A percentile compares a stretch with the other conserved stretches of the same genome.
Conservation (phyloP, 2,797 vertebrate species). For the Glossophaga mutica region DNA sequence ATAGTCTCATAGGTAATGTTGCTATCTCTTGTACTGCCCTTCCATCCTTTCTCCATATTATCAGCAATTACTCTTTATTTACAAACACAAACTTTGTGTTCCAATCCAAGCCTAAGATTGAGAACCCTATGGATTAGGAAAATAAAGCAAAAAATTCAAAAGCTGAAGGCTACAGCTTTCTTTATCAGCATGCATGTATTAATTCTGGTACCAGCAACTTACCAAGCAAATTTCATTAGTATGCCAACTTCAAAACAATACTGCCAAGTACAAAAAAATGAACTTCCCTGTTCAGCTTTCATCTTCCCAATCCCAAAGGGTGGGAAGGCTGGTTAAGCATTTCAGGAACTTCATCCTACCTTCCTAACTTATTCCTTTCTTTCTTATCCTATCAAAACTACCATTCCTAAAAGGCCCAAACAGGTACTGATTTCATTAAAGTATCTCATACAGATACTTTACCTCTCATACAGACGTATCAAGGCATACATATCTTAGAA, state of each 20-base stretch:
- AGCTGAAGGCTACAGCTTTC: background rate
- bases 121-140: background rate
- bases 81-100: background rate
- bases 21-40: background rate
- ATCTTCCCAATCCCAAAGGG: background rate
- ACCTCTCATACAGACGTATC: background rate
- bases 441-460: background rate
- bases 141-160: background rate
- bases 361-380: background rate
- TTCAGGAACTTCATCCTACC: background rate
- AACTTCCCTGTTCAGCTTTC: background rate
- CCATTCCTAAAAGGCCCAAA: background rate
- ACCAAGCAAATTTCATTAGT: background rate
- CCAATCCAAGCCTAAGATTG: background rate
- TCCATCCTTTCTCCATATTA: background rate
- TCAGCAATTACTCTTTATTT: background rate
- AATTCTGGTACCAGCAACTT: background rate
- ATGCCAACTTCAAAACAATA: background rate
- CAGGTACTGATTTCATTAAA: background rate
- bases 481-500: background rate
- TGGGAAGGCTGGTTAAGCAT: background rate
- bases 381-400: background rate
- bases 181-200: background rate
- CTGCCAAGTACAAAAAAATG: background rate
- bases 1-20: background rate